Evolutionary conservation across 2,113 vertebrate species (phyloP).

Genomic region (Brevimyrus niger): DNA sequence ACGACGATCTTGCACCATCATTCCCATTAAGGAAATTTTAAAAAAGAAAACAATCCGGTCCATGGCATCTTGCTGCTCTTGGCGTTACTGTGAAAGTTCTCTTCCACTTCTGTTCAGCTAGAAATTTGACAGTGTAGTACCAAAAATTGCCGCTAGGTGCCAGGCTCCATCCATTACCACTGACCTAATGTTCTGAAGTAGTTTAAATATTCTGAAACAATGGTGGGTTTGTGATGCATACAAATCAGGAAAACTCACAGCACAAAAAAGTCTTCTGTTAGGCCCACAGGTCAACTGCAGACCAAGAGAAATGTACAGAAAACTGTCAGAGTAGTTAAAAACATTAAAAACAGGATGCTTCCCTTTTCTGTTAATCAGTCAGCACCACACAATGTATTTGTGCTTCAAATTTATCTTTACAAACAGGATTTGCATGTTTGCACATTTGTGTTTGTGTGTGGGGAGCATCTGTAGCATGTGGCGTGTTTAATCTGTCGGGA

Average conservation of each 20-base stretch:
- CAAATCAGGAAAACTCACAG: neutral
- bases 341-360: neutral
- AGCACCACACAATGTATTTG: neutral
- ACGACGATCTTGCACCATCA: neutral
- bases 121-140: neutral
- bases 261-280: neutral
- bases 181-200: neutral
- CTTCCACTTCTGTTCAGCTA: neutral
- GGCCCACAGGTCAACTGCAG: neutral
- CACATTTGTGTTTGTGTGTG: neutral
- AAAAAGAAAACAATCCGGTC: neutral
- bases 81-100: neutral
- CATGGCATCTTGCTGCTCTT: neutral
- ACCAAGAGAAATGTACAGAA: neutral
- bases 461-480: neutral
- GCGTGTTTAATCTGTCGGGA: slow-evolving; percentile 56
- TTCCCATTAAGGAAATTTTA: neutral
- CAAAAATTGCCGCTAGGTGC: neutral
- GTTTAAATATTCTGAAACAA: neutral
- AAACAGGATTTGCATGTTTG: neutral
- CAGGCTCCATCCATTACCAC: neutral
- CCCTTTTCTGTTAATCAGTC: neutral
- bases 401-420: neutral
- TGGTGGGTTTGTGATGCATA: neutral
- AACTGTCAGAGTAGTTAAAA: neutral